These are phyloP conservation scores for Microctonus hyperodae DNA, from an alignment of 2,888 invertebrate species.

Conservation along the genomic window DNA sequence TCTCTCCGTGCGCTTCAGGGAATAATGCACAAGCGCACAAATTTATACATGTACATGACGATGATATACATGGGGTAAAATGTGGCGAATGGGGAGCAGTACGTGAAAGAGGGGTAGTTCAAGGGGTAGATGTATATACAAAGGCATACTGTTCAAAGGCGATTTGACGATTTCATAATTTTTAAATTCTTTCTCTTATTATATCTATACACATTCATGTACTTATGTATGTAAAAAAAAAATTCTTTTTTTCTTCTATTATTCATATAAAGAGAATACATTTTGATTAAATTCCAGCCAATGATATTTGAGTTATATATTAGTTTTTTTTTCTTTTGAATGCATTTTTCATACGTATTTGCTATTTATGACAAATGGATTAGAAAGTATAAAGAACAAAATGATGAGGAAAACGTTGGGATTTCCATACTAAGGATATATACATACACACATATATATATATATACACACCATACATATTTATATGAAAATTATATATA, in stretches of 20 bases:
- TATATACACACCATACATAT: not conserved
- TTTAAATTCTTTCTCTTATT: conserved; percentile 12
- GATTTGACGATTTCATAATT: conserved; percentile 12
- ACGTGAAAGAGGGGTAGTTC: conserved; percentile 13
- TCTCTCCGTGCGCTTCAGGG: not conserved
- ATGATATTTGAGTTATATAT: not conserved
- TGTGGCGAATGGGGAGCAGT: conserved; percentile 20
- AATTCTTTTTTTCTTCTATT: too few species aligned
- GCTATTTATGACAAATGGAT: conserved; percentile 1
- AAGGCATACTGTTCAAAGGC: conserved; percentile 13
- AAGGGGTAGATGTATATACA: not conserved
- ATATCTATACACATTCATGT: not conserved
- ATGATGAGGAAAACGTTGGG: too few species aligned
- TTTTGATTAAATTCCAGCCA: not conserved
- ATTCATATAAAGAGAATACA: not conserved
- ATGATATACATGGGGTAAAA: not conserved
- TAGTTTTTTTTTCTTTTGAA: not conserved
- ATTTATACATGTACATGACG: not conserved
- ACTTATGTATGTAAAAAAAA: too few species aligned
- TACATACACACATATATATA: not conserved
- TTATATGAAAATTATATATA: conserved; percentile 11
- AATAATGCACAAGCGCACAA: conserved; percentile 1
- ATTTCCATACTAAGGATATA: conserved; percentile 6
- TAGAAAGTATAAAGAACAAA: not conserved
- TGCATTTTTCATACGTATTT: not conserved